Conservation (phyloP, 2,113 vertebrate genomes). For the Callorhinus ursinus region DNA sequence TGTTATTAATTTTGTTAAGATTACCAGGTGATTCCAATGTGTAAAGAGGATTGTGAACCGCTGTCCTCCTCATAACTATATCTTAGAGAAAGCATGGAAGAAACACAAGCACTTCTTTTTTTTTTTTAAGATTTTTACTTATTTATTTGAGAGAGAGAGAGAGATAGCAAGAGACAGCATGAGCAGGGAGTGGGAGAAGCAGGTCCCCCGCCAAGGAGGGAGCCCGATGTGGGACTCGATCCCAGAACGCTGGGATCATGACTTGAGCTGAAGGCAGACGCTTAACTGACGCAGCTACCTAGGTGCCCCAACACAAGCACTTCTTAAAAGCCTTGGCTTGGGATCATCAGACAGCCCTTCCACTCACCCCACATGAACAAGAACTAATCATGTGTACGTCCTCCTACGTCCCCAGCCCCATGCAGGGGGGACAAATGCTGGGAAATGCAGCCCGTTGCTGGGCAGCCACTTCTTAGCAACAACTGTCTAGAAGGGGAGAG, state of each 20-base stretch:
- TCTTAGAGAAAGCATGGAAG: background rate
- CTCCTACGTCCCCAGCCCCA: too few relatives aligned
- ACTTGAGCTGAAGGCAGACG: background rate
- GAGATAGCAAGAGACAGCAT: too few relatives aligned
- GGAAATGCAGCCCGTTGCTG: background rate
- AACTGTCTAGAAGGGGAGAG: background rate
- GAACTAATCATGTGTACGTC: background rate
- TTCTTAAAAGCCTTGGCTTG: background rate
- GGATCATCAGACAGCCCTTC: background rate
- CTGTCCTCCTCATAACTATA: background rate
- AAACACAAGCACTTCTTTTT: background rate
- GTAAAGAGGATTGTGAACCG: background rate
- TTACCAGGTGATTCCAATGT: background rate
- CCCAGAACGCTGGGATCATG: too few relatives aligned
- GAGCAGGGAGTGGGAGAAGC: too few relatives aligned
- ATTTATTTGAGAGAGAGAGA: too few relatives aligned
- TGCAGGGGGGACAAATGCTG: background rate
- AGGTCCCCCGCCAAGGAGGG: too few relatives aligned
- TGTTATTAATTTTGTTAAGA: background rate
- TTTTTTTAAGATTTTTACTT: too few relatives aligned
- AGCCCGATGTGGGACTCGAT: too few relatives aligned
- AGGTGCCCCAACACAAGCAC: background rate
- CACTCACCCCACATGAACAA: background rate
- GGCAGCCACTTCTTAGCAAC: background rate
- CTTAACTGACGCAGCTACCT: background rate